Percentiles rank a stretch among this genome's conserved stretches.
These are phyloP conservation scores for Aphelenchoides avenae DNA, from an alignment of 1,140 invertebrate species.

Conservation along the genomic window DNA sequence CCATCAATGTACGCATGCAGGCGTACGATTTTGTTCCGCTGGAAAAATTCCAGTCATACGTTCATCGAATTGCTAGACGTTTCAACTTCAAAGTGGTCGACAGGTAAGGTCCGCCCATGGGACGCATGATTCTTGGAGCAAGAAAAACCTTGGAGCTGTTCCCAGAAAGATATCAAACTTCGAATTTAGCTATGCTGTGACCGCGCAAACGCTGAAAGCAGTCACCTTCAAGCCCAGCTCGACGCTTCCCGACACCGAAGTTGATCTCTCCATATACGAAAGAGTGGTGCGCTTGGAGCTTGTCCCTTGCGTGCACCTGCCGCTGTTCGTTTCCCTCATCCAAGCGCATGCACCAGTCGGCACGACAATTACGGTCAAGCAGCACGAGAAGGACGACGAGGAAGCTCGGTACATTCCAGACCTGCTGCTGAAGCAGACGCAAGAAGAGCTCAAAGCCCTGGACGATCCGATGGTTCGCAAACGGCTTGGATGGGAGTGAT, in stretches of 20 bases:
- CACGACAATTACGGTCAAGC: slow-evolving; percentile 53
- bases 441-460: slow-evolving; percentile 53
- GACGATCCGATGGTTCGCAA: slow-evolving; percentile 51
- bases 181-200: slow-evolving; percentile 49
- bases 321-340: slow-evolving; percentile 45
- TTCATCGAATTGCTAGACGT: slow-evolving; percentile 46
- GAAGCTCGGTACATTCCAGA: slow-evolving; percentile 56
- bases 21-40: slow-evolving; percentile 44
- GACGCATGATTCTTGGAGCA: slow-evolving; percentile 7
- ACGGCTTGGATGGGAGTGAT: slow-evolving; percentile 55
- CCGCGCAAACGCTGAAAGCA: slow-evolving; percentile 42
- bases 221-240: slow-evolving; percentile 49
- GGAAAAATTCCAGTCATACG: slow-evolving; percentile 51
- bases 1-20: slow-evolving; percentile 51
- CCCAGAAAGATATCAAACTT: slow-evolving; percentile 13
- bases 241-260: slow-evolving; percentile 41
- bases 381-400: slow-evolving; percentile 53
- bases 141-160: too few relatives aligned
- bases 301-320: slow-evolving; percentile 50
- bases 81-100: slow-evolving; percentile 52
- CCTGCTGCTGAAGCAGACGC: slow-evolving; percentile 47
- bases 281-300: slow-evolving; percentile 38
- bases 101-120: slow-evolving; percentile 41
- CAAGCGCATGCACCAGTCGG: slow-evolving; percentile 51
- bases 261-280: slow-evolving; percentile 48